Base-by-base conservation (phyloP, 2,797 vertebrate genomes). In the Mionectes olivaceus region DNA sequence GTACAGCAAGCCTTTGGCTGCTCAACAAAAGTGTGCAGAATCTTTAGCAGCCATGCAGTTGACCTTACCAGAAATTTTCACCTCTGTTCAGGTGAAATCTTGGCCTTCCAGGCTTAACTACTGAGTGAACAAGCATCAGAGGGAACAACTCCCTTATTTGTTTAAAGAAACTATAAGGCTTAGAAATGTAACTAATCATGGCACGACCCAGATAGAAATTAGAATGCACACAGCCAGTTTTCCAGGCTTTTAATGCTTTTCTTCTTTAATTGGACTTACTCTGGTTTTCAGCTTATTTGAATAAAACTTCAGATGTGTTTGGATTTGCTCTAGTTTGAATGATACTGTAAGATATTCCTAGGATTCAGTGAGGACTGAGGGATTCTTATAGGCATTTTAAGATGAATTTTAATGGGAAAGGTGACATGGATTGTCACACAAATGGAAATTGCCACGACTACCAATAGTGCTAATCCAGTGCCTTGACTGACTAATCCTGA, bases 321-420 rank as follows among this genome's bases (percentile, higher is more conserved):
- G 78, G 94, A 95, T 95, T 92, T 87, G 79, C 84, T 96, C 96
- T 88, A 74, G 88, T 90, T 96, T 94, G 64, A 97, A 95, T 93
- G 94, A 96, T 96, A 67, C 73, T 12, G 13, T 74, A 63, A 57
- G 85, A 93, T 90, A 89, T 96, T 95, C 67, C 70, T 88, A 82
- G 90, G 93, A 97, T 97, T 97, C 95, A 96, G 92, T 93, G 89
- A 96, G 86, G 80, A 96, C 97, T 97, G 46, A 80, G 78, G 94
- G 90, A 96, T 97, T 97, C 85, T 93, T 82, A 60, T 94, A 96
- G 95, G 84, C 96, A 95, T 97, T 97, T 97, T 95, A 94, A 96
- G 74, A 60, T 97, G 94, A 96, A 97, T 97, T 97, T 97, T 97
- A 97, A 97, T 97, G 96, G 97, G 46, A 94, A 93, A 90, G 89